Evolutionary conservation across 2,888 invertebrate species (phyloP).

Genomic region (Acanthosepion pharaonis): DNA sequence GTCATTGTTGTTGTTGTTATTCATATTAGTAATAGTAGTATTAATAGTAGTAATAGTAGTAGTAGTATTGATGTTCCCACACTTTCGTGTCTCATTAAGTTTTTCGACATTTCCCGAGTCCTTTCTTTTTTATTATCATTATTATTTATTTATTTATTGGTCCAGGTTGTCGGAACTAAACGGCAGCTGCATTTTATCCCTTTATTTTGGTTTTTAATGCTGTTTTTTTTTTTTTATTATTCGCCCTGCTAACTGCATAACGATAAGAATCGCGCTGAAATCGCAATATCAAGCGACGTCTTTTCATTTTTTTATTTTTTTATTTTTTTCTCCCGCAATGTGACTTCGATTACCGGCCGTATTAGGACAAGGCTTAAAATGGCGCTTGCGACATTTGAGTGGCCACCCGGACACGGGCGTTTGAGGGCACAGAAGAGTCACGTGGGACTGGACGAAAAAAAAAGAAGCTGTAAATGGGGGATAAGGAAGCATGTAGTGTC

Average conservation of each 20-base stretch:
- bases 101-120: background rate
- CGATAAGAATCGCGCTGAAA: background rate
- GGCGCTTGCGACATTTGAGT: constrained; percentile 33
- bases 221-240: background rate
- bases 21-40: background rate
- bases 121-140: background rate
- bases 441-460: background rate
- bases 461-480: background rate
- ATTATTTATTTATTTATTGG: background rate
- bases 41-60: background rate
- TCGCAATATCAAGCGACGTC: background rate
- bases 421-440: background rate
- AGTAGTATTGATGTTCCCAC: background rate
- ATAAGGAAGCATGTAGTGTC: background rate
- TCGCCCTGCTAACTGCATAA: background rate
- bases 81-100: background rate
- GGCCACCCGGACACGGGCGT: background rate
- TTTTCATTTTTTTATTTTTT: background rate
- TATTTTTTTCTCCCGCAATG: background rate
- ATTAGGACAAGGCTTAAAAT: constrained; percentile 4
- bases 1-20: background rate
- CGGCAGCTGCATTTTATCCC: background rate
- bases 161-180: background rate
- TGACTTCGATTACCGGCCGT: constrained; percentile 21
- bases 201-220: background rate